Evolutionary conservation across 2,113 vertebrate genomes (phyloP), one percentile per base, ranked within the genome.

Genomic region (Neoarius graeffei): DNA sequence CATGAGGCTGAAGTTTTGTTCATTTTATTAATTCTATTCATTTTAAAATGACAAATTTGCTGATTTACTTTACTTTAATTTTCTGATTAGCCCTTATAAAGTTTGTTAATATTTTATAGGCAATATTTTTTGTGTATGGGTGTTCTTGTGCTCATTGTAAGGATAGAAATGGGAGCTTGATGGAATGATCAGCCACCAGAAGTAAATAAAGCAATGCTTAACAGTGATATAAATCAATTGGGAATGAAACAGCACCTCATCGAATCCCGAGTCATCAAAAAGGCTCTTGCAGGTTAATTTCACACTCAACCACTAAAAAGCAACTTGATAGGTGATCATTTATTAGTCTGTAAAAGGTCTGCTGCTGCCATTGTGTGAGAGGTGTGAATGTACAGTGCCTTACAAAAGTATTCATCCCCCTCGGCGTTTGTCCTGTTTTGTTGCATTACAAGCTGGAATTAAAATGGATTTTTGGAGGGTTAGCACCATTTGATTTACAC

Each of bases 161-260:
- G 42, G 73, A 50, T 10, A 76, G 42, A 8, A 20, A 23, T 48
- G 1, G 8, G 17, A 48, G 20, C 19, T 76, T 25, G 42, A 42
- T 8, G 0, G 15, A 73, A 42, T 50, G 71, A 74, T 23, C 42
- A 48, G 19, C 19, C 9, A 76, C 69, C 6, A 69, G n/a, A 69
- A 14, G 66, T 69, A 27, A 69, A 69, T 69, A 27, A 69, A 69
- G 66, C 62, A 64, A 30, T 30, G 73, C 67, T 57, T 82, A 86
- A 82, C 4, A 2, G 77, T 77, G 73, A 92, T 83, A 76, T 67
- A 80, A 89, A 93, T 92, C 83, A 88, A 86, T 87, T 91, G 89
- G 88, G 88, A 87, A 59, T 35, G 71, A 86, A 89, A 87, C 73
- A 88, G 6, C 23, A 66, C 5, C 4, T 76, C 67, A 83, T 23